Percentiles rank a stretch among this genome's conserved stretches.
Evolutionary conservation across 2,113 vertebrate genomes (phyloP).

Genomic region (Boulengeromyrus knoepffleri): DNA sequence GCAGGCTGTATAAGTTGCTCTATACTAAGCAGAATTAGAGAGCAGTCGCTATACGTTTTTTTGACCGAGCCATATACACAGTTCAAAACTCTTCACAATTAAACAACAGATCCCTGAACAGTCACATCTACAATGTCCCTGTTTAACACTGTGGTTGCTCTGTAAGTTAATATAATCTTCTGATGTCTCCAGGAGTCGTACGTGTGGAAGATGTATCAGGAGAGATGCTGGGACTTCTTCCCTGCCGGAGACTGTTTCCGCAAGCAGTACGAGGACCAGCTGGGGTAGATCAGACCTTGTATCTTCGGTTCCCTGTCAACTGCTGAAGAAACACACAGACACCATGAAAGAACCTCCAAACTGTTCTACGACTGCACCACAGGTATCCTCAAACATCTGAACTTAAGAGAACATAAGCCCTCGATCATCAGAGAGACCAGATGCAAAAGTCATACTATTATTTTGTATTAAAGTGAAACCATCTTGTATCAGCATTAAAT

Average conservation of each 20-base stretch:
- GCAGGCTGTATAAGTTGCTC: background rate
- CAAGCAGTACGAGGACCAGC: constrained; percentile 96
- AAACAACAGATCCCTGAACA: background rate
- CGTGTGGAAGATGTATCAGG: constrained; percentile 99
- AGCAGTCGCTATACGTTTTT: background rate
- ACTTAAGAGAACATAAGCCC: constrained; percentile 10
- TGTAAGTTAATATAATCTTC: background rate
- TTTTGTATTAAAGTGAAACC: constrained; percentile 24
- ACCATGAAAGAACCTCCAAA: background rate
- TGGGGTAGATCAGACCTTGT: constrained; percentile 61
- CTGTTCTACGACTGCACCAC: constrained; percentile 4
- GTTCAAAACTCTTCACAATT: background rate
- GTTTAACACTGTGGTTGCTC: background rate
- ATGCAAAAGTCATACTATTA: constrained; percentile 20
- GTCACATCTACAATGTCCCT: background rate
- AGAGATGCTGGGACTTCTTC: constrained; percentile 97
- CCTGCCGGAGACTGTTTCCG: constrained; percentile 97
- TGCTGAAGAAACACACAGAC: background rate
- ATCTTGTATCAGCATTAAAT: constrained; percentile 24
- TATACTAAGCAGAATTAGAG: background rate
- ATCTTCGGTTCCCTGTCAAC: background rate
- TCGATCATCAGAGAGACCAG: constrained; percentile 25
- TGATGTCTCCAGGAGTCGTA: constrained; percentile 81
- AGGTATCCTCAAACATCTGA: background rate
- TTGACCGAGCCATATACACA: background rate